Conservation (phyloP, 2,797 vertebrate species). For the Galago senegalensis region DNA sequence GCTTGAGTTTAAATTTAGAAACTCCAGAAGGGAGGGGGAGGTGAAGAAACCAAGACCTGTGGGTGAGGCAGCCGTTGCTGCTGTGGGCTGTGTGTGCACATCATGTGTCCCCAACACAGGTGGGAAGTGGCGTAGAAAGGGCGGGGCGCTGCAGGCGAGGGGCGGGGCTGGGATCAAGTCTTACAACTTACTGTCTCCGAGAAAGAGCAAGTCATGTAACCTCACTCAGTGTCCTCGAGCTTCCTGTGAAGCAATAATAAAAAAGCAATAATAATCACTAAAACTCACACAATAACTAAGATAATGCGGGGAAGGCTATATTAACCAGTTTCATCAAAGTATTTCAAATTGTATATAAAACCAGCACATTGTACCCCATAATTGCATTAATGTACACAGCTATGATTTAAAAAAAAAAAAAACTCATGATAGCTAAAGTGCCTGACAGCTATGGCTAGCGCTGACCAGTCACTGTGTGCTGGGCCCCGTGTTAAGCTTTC, state of each 20-base stretch:
- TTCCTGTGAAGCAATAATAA: background rate
- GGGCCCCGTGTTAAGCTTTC: background rate
- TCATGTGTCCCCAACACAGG: background rate
- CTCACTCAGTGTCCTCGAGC: background rate
- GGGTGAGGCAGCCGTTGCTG: rapidly evolving
- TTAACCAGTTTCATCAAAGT: no score
- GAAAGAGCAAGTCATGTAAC: background rate
- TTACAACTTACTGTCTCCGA: background rate
- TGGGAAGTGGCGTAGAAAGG: no score
- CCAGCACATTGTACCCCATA: no score
- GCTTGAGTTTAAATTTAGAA: constrained; percentile 55
- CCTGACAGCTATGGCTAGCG: background rate
- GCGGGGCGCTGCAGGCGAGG: no score
- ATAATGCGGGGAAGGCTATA: no score
- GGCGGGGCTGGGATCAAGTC: background rate
- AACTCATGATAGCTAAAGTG: background rate
- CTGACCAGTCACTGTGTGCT: background rate
- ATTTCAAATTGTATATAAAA: no score
- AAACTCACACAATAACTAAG: no score
- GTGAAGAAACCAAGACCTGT: background rate
- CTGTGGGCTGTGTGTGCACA: background rate
- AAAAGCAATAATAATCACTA: background rate
- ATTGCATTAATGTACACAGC: no score
- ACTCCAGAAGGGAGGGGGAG: background rate
- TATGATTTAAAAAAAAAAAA: no score